These are phyloP conservation scores for Rhyzopertha dominica DNA, from an alignment of 1,140 invertebrate genomes.

Conservation along the genomic window DNA sequence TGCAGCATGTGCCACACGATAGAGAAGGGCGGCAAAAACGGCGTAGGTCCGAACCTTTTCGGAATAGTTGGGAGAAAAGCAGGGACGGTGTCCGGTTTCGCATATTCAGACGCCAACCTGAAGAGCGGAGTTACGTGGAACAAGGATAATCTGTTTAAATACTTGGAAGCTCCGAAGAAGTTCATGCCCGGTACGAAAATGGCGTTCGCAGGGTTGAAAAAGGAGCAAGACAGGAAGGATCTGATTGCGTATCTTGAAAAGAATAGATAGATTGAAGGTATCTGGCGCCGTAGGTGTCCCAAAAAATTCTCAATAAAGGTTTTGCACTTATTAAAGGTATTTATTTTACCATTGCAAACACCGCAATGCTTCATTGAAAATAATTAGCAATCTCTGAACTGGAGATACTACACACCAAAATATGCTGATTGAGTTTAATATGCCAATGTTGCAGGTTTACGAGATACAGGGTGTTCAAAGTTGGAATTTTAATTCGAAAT, in stretches of 20 bases:
- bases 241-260: conserved; percentile 63
- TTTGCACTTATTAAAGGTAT: too few relatives aligned
- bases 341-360: too few relatives aligned
- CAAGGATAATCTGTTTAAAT: conserved; percentile 60
- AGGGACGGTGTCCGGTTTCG: conserved; percentile 71
- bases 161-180: conserved; percentile 75
- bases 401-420: too few relatives aligned
- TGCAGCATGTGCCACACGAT: conserved; percentile 88
- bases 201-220: conserved; percentile 80
- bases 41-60: conserved; percentile 83
- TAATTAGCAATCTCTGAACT: too few relatives aligned
- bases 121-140: conserved; percentile 58
- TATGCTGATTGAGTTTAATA: too few relatives aligned
- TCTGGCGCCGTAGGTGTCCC: too few relatives aligned
- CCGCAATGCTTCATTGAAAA: too few relatives aligned
- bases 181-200: conserved; percentile 82
- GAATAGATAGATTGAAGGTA: too few relatives aligned
- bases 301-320: too few relatives aligned
- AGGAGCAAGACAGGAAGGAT: conserved; percentile 65
- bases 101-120: conserved; percentile 86
- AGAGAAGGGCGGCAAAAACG: conserved; percentile 78
- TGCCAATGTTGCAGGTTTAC: too few relatives aligned
- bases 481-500: too few relatives aligned
- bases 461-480: too few relatives aligned
- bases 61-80: conserved; percentile 83